Conservation (phyloP, 2,113 vertebrate genomes). For the Erythrolamprus reginae region DNA sequence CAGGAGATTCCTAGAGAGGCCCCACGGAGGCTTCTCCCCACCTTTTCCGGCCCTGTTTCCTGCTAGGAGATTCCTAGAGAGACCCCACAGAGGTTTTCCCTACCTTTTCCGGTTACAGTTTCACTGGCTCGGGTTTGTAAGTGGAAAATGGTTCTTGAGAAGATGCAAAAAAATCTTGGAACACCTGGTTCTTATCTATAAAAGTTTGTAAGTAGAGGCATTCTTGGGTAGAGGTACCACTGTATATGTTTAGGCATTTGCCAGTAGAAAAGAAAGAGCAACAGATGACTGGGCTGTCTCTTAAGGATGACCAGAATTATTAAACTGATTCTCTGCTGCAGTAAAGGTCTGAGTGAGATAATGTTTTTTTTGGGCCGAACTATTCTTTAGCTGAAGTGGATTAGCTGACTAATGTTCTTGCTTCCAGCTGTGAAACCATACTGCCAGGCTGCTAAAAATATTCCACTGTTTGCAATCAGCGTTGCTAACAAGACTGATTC, state of each 20-base stretch:
- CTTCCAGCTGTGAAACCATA: constrained; percentile 52
- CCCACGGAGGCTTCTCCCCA: no score
- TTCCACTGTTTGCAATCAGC: not conserved
- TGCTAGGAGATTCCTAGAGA: no score
- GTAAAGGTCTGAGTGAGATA: not conserved
- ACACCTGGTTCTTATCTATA: no score
- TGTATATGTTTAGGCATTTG: not conserved
- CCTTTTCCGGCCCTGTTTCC: no score
- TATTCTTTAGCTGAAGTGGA: not conserved
- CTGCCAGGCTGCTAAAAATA: constrained; percentile 60
- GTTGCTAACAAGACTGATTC: not conserved
- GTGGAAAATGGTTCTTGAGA: no score
- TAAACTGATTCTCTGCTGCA: not conserved
- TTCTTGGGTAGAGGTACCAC: no score
- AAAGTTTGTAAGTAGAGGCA: no score
- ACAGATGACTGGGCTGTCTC: not conserved
- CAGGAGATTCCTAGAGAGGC: no score
- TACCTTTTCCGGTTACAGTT: no score
- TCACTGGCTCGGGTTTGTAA: no score
- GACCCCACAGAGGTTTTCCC: no score
- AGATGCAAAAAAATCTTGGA: no score
- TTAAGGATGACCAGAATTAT: not conserved
- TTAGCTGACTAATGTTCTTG: constrained; percentile 45
- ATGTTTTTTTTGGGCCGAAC: not conserved
- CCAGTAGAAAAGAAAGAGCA: not conserved